Evolutionary conservation across 1,140 invertebrate species (phyloP).

Genomic region (Ditylenchus dipsaci): DNA sequence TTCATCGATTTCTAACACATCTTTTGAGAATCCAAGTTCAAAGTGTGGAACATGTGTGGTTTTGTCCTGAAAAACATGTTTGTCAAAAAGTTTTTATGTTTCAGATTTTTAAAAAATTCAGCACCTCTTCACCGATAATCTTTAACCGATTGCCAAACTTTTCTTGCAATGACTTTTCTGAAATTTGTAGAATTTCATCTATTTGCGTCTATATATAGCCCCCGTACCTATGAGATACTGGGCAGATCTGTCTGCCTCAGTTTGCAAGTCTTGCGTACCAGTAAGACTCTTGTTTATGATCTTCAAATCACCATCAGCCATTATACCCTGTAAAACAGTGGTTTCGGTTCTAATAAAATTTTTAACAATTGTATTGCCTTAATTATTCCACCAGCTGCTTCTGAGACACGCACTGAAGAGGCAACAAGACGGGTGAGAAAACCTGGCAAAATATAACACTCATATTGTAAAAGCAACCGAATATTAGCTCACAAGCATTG

Average conservation of each 20-base stretch:
- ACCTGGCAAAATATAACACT: background rate
- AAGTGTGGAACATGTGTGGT: background rate
- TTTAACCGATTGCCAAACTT: slow-evolving; percentile 65
- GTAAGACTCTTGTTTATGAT: slow-evolving; percentile 47
- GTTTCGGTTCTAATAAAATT: background rate
- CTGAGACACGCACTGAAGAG: slow-evolving; percentile 44
- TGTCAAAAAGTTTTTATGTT: no score
- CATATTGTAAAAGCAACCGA: no score
- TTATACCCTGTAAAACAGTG: slow-evolving; percentile 36
- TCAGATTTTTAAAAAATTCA: no score
- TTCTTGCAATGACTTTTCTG: slow-evolving; percentile 63
- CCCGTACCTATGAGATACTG: background rate
- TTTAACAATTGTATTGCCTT: slow-evolving; percentile 40
- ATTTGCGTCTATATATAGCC: background rate
- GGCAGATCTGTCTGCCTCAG: slow-evolving; percentile 79
- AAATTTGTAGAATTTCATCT: no score
- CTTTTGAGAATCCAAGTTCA: background rate
- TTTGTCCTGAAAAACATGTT: background rate
- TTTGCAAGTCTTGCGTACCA: slow-evolving; percentile 88
- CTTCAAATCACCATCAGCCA: slow-evolving; percentile 49
- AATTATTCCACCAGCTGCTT: slow-evolving; percentile 50
- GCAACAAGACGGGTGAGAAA: slow-evolving; percentile 49
- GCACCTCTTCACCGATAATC: slow-evolving; percentile 88
- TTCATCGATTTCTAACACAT: slow-evolving; percentile 4
- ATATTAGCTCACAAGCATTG: slow-evolving; percentile 31